Evolutionary conservation across 2,113 vertebrate genomes (phyloP).

Genomic region (Corythornis vintsioides): DNA sequence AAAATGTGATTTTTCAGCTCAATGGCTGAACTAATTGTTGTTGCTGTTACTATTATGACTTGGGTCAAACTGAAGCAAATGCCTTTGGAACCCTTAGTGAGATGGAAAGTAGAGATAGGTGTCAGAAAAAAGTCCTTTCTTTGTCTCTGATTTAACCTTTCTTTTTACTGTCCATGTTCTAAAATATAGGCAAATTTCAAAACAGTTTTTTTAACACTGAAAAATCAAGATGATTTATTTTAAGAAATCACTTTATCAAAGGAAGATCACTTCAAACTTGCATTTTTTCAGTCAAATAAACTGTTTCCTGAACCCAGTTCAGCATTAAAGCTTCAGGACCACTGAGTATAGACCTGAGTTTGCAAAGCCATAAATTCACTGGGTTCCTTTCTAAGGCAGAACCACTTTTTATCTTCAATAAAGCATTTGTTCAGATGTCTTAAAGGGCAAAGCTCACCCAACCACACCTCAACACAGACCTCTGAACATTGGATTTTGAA

Average conservation of each 20-base stretch:
- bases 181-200: neutral
- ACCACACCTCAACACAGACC: neutral
- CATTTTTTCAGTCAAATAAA: neutral
- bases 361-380: neutral
- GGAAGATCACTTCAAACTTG: neutral
- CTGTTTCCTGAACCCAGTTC: neutral
- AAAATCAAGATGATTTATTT: neutral
- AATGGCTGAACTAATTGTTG: neutral
- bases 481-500: neutral
- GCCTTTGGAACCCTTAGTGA: neutral
- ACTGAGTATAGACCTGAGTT: neutral
- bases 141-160: neutral
- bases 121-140: neutral
- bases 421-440: fast-evolving
- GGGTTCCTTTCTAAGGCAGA: neutral
- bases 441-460: fast-evolving
- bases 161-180: neutral
- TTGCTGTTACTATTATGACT: neutral
- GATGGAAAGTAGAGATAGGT: neutral
- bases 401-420: neutral
- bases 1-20: conserved; percentile 6
- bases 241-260: neutral
- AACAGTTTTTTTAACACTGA: neutral
- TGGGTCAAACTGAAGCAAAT: neutral
- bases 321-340: neutral